A percentile compares a stretch with the other conserved stretches of the same genome.
Conservation (phyloP, 2,797 vertebrate genomes). For the Neosalanx taihuensis region DNA sequence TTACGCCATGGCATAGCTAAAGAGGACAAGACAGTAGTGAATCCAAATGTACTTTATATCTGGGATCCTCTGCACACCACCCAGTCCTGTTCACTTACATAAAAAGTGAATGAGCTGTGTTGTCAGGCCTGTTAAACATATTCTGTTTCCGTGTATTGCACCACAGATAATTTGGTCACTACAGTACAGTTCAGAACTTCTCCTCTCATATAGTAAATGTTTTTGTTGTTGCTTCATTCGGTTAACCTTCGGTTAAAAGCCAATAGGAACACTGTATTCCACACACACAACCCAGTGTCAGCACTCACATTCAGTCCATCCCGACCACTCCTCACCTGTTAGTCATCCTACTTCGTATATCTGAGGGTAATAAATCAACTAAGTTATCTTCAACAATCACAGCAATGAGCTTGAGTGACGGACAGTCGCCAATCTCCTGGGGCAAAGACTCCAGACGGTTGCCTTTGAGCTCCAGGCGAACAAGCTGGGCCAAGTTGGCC, state of each 20-base stretch:
- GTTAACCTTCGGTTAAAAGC: not conserved
- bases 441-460: conserved; percentile 83
- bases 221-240: conserved; percentile 10
- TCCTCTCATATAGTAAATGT: conserved; percentile 5
- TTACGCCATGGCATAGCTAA: no score
- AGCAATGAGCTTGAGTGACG: conserved; percentile 66
- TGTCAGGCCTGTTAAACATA: no score
- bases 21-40: no score
- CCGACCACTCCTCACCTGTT: conserved; percentile 53
- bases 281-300: not conserved
- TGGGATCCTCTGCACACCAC: no score
- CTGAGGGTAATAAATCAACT: conserved; percentile 74
- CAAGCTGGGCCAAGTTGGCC: conserved; percentile 70
- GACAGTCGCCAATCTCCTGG: conserved; percentile 74
- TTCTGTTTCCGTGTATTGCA: no score
- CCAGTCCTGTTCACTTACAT: no score
- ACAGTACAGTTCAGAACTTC: not conserved
- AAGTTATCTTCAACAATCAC: conserved; percentile 77
- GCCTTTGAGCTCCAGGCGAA: conserved; percentile 81
- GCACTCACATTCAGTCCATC: not conserved
- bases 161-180: not conserved
- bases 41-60: no score
- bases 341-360: conserved; percentile 70
- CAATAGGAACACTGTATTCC: not conserved
- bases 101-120: no score